phyloP scores from a whole-genome alignment of 2,888 invertebrate species.

The Gymnoscelis rufifasciata region DNA sequence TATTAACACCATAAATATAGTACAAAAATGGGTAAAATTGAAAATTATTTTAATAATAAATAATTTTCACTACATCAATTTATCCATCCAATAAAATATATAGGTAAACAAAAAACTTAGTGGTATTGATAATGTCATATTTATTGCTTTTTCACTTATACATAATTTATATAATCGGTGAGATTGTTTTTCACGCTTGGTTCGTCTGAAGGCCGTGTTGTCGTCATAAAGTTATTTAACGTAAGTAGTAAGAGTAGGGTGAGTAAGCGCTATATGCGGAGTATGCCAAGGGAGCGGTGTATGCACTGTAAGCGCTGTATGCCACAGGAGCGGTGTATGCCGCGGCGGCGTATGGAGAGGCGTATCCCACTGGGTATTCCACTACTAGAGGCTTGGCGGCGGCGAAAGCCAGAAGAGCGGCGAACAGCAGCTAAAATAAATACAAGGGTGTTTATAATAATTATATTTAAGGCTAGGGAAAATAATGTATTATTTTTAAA shows the following conservation, averaged over 20 bases:
- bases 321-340: constrained; percentile 75
- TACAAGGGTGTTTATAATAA: no score
- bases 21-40: no score
- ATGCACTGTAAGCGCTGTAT: constrained; percentile 47
- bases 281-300: constrained; percentile 50
- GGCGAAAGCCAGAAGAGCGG: constrained; percentile 74
- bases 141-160: neutral
- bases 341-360: constrained; percentile 63
- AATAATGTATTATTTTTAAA: no score
- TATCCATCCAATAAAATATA: no score
- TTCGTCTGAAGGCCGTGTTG: neutral
- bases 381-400: constrained; percentile 68
- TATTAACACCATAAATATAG: no score
- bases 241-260: constrained; percentile 61
- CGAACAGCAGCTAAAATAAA: constrained; percentile 57
- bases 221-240: constrained; percentile 33
- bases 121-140: no score
- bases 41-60: no score
- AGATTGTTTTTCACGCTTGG: constrained; percentile 6
- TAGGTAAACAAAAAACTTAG: neutral
- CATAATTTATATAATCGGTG: constrained; percentile 12
- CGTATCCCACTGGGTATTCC: constrained; percentile 63
- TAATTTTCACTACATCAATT: no score
- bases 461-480: no score
- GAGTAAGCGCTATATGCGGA: constrained; percentile 52